These are phyloP conservation scores for Tribolium castaneum DNA, from an alignment of 1,140 invertebrate species.

Conservation along the genomic window DNA sequence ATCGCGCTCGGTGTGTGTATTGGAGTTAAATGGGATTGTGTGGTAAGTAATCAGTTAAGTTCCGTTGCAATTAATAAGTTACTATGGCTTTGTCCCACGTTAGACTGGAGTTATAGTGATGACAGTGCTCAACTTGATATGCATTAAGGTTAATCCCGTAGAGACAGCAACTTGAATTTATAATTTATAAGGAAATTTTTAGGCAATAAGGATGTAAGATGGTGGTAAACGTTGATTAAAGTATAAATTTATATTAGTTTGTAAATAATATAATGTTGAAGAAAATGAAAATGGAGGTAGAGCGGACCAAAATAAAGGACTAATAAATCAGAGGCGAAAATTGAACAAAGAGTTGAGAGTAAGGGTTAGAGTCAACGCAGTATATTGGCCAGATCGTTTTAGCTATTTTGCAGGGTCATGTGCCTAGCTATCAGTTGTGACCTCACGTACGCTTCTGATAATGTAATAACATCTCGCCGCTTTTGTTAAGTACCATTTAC, in stretches of 20 bases:
- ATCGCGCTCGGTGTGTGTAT: neutral
- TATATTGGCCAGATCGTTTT: constrained; percentile 31
- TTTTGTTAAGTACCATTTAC: constrained; percentile 14
- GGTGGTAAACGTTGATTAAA: constrained; percentile 2
- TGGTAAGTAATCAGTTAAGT: constrained; percentile 5
- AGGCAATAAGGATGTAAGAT: constrained; percentile 4
- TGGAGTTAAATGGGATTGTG: neutral
- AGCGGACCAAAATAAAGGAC: constrained; percentile 12
- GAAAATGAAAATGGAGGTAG: neutral
- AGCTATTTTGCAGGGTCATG: constrained; percentile 37
- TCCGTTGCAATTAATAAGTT: constrained; percentile 23
- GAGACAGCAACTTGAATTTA: constrained; percentile 17
- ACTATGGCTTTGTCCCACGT: constrained; percentile 2
- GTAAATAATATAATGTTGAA: neutral
- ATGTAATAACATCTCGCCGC: constrained; percentile 28
- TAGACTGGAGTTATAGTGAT: neutral
- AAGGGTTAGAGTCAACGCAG: constrained; percentile 17
- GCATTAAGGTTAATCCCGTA: constrained; percentile 9
- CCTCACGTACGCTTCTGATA: constrained; percentile 38
- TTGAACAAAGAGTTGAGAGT: constrained; percentile 11
- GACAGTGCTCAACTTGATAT: constrained; percentile 33
- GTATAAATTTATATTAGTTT: constrained; percentile 18
- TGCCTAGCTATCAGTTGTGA: constrained; percentile 35
- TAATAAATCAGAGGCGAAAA: constrained; percentile 23
- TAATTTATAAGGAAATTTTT: constrained; percentile 9